Conservation (phyloP, 1,140 invertebrate genomes). For the Drosophila sp. region DNA sequence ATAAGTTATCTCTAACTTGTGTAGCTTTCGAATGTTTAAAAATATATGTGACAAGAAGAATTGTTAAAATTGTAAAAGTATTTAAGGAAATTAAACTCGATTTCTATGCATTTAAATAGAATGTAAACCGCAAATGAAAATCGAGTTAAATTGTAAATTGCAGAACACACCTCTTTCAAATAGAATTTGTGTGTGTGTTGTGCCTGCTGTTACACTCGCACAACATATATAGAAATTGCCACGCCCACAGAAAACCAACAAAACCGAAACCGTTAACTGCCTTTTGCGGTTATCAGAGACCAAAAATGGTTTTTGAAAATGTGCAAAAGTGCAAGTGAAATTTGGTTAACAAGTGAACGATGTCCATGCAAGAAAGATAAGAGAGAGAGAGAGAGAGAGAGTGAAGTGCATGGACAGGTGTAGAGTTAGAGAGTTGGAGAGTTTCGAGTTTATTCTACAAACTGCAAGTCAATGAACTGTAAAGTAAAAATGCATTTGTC, state of each 20-base stretch:
- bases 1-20: no score
- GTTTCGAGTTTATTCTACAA: neutral
- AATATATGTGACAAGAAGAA: no score
- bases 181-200: neutral
- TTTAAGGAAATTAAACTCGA: no score
- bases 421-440: constrained; percentile 8
- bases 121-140: neutral
- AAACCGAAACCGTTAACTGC: constrained; percentile 53
- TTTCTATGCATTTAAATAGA: no score
- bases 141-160: constrained; percentile 1
- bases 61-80: no score
- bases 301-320: neutral
- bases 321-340: constrained; percentile 66
- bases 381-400: neutral
- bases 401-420: neutral
- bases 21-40: no score
- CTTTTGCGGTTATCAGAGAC: constrained; percentile 41
- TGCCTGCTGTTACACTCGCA: constrained; percentile 11
- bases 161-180: neutral
- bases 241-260: constrained; percentile 42
- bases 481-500: constrained; percentile 47
- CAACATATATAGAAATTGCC: constrained; percentile 41
- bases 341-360: constrained; percentile 15
- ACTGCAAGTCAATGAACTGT: constrained; percentile 43
- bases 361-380: neutral